Conservation (phyloP, 2,888 invertebrate species). For the Chaetoderma sp. region DNA sequence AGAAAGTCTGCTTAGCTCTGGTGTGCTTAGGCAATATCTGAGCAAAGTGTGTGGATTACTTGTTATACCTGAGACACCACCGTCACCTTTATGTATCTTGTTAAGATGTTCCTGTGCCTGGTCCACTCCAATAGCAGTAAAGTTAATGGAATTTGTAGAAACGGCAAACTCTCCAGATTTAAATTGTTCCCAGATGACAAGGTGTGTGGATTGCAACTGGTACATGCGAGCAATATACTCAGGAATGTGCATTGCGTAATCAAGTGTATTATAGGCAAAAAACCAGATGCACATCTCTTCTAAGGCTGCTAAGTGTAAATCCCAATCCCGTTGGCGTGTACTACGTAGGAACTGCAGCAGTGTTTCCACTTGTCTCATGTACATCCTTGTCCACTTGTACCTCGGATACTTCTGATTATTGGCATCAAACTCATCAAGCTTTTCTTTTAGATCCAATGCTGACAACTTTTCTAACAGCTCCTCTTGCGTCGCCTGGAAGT, state of each 20-base stretch:
- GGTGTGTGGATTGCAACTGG: not conserved
- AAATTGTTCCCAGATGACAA: not conserved
- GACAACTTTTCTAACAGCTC: not conserved
- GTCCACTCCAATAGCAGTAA: not conserved
- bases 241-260: no score
- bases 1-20: no score
- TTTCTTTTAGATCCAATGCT: not conserved
- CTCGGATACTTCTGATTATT: constrained; percentile 15
- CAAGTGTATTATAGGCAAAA: not conserved
- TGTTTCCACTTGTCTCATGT: constrained; percentile 15
- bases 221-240: not conserved
- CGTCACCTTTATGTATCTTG: no score
- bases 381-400: constrained; percentile 2
- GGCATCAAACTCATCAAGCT: constrained; percentile 6
- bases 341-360: constrained; percentile 20
- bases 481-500: not conserved
- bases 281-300: not conserved
- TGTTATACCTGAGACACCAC: no score
- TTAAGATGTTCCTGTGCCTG: no score
- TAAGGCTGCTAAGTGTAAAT: not conserved
- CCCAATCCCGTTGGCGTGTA: constrained; percentile 22
- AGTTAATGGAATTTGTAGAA: not conserved
- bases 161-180: not conserved
- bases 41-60: no score
- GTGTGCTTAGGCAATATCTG: no score